phyloP scores from a whole-genome alignment of 2,113 vertebrate species.

The Pseudorhombus dupliciocellatus region DNA sequence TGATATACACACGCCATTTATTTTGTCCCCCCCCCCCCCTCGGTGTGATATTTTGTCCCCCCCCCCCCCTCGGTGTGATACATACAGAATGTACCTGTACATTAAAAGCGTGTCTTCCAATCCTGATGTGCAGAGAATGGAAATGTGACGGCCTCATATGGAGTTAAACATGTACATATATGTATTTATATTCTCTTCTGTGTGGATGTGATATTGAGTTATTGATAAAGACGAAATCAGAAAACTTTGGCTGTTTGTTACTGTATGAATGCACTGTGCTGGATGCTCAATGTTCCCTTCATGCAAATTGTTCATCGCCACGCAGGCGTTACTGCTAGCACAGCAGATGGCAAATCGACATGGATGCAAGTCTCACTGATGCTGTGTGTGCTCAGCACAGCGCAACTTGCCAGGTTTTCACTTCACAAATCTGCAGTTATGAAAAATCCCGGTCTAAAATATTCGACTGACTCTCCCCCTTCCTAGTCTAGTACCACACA shows the following conservation, averaged over 20 bases:
- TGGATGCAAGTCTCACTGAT: conserved; percentile 46
- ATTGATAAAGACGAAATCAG: background rate
- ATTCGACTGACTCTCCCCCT: conserved; percentile 17
- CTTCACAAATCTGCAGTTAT: conserved; percentile 31
- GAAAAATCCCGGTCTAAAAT: conserved; percentile 51
- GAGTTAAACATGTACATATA: too few species aligned
- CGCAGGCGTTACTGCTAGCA: conserved; percentile 27
- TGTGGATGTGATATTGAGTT: background rate
- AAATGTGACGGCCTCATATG: background rate
- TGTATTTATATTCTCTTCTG: background rate
- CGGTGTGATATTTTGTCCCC: background rate
- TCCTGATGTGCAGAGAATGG: background rate
- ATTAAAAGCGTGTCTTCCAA: conserved; percentile 1
- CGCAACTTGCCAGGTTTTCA: conserved; percentile 44
- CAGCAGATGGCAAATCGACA: conserved; percentile 63
- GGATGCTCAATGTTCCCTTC: conserved; percentile 5
- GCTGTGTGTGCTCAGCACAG: conserved; percentile 41
- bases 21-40: background rate
- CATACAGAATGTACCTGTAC: too few species aligned
- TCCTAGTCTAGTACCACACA: conserved; percentile 8
- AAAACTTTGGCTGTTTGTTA: background rate
- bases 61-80: background rate
- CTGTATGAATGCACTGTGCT: background rate
- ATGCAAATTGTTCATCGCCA: conserved; percentile 32
- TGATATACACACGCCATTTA: background rate